Conservation (phyloP, 2,888 invertebrate species). For the Litoditis marina region DNA sequence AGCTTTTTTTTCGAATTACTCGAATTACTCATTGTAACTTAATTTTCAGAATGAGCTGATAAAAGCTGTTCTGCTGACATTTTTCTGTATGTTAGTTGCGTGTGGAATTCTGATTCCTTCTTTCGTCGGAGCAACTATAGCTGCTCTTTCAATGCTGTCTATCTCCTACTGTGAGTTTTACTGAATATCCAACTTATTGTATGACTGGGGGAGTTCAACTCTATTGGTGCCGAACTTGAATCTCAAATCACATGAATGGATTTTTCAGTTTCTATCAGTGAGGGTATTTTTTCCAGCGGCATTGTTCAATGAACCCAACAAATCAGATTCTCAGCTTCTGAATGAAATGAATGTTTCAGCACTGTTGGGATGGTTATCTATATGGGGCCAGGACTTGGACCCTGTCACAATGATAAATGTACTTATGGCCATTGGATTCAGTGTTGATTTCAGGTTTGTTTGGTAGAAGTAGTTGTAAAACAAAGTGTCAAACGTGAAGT, state of each 20-base stretch:
- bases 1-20: no score
- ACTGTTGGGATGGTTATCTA: slow-evolving; percentile 48
- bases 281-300: no score
- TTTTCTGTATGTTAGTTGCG: slow-evolving; percentile 55
- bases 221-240: no score
- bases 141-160: slow-evolving; percentile 50
- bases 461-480: no score
- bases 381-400: slow-evolving; percentile 52
- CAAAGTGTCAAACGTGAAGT: no score
- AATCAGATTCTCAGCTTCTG: no score
- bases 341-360: slow-evolving; percentile 22
- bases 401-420: slow-evolving; percentile 57
- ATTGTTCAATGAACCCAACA: no score
- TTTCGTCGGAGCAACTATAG: slow-evolving; percentile 42
- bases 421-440: slow-evolving; percentile 75
- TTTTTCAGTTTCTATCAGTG: no score
- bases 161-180: slow-evolving; percentile 49
- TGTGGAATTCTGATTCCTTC: slow-evolving; percentile 54
- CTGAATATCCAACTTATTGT: background rate
- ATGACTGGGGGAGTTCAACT: background rate
- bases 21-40: background rate
- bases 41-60: slow-evolving; percentile 46
- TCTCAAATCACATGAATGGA: no score
- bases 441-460: slow-evolving; percentile 79
- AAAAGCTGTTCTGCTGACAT: slow-evolving; percentile 53